Base-by-base conservation (phyloP, 2,888 invertebrate genomes). In the Ceratothoa steindachneri region DNA sequence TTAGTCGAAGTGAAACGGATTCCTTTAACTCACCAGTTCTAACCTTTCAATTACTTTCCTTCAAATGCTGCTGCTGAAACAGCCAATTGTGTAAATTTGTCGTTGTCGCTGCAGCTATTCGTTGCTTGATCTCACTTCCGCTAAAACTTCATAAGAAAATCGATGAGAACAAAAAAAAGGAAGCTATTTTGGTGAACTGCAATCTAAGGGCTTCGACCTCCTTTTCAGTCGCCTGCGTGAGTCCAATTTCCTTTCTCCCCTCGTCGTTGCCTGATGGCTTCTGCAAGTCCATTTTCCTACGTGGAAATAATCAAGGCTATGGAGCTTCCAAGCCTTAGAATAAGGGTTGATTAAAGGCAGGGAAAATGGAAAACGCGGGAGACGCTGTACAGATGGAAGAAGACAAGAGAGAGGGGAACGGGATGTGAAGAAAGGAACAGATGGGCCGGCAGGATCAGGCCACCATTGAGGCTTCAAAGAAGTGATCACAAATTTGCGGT, bases 301-400 rank as follows among this genome's bases (percentile, higher is more conserved):
- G 19, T 22, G 24, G 55, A 55, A 55, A 55, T 55, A 55, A 55
- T 55, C 55, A 55, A 55, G 55, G 5, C 55, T 55, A 55, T 55
- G 55, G 55, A 55, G 55, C 55, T 55, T 55, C 55, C 55, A 55
- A 55, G 24, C 55, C 19, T 19, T 19, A 22, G 55, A 7, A 55
- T 12, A 55, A 55, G 55, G 55, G 55, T 55, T 55, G 55, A 55
- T 55, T 55, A 55, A 55, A 55, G 55, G 12, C 55, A 55, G 7
- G 55, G 55, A 55, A 55, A 55, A 55, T 55, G 55, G 24, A 55
- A 55, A 55, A 55, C 55, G 19, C 19, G 19, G 55, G 55, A 22
- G 12, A 55, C 55, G 12, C 7, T 55, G 55, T 15, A 55, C 7
- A 19, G 55, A 55, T 15, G 19, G 55, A 22, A 55, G 24, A 55